Evolutionary conservation across 1,140 invertebrate species (phyloP).

Genomic region (Popillia japonica): DNA sequence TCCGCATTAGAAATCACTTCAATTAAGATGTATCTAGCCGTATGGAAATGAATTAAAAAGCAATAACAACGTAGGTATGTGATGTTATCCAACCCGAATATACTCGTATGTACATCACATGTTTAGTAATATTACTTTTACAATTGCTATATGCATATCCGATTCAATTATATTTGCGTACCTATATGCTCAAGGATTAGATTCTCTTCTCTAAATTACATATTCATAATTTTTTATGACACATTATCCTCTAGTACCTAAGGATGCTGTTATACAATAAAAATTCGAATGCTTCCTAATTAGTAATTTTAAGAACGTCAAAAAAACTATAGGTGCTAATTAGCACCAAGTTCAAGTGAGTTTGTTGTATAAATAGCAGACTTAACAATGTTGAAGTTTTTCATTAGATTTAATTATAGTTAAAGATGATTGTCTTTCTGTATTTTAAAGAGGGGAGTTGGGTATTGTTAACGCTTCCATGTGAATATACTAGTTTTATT

Average conservation of each 20-base stretch:
- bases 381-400: slow-evolving; percentile 23
- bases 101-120: too few relatives aligned
- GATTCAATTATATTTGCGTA: too few relatives aligned
- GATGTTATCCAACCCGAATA: too few relatives aligned
- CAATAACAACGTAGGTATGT: too few relatives aligned
- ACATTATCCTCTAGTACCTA: neutral
- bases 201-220: too few relatives aligned
- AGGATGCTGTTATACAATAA: neutral
- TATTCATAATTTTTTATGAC: neutral
- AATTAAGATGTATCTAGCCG: too few relatives aligned
- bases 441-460: neutral
- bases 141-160: too few relatives aligned
- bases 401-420: slow-evolving; percentile 15
- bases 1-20: neutral
- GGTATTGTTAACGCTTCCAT: neutral
- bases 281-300: neutral
- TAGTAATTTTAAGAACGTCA: slow-evolving; percentile 2
- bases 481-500: neutral
- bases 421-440: slow-evolving; percentile 5
- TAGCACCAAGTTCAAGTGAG: slow-evolving; percentile 29
- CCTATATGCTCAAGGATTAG: too few relatives aligned
- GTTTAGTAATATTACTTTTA: too few relatives aligned
- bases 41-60: too few relatives aligned
- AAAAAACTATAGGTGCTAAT: slow-evolving; percentile 31
- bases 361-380: slow-evolving; percentile 28